Base-by-base conservation (phyloP, 2,797 vertebrate genomes). In the Lacerta agilis region DNA sequence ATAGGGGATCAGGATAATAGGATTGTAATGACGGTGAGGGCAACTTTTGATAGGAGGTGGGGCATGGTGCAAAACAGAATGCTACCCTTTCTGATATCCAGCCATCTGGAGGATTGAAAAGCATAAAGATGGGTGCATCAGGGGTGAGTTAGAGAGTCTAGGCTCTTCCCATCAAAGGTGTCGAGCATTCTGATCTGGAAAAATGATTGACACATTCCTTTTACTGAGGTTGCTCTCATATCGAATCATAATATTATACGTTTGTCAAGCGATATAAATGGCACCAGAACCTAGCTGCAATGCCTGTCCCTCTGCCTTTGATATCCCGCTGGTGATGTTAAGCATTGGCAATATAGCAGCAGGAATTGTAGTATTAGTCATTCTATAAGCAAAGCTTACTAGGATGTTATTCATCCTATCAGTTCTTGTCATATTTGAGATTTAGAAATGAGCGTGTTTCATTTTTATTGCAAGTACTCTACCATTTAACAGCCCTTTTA, bases 371-470 rank as follows among this genome's bases (percentile, higher is more conserved):
- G 13, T 58, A 36, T 23, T 64, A 49, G 36, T n/a, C 4, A 4
- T 38, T 61, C 25, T 71, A 79, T 38, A 43, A 87, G 9, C 67
- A 18, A 72, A 73, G 36, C n/a, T 41, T 75, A 33, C 43, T 71
- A 18, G 29, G 18, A 27, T 79, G 38, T 55, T 64, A 86, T 55
- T 86, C 29, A 81, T 41, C 86, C 71, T 73, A 61, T 8, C 75
- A 2, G 6, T 38, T 83, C 27, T 90, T 20, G 2, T 38, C 84
- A 27, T 81, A 45, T 64, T 90, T 72, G 33, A 72, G 71, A 25
- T 82, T 80, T 73, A 69, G 25, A 87, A 38, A 81, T 58, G 15
- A 67, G 76, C 64, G 77, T 92, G n/a, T 55, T 88, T 69, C 83
- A 27, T 79, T 82, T 88, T n/a, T 10, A 55, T 2, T 84, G 88